Evolutionary conservation across 2,113 vertebrate species (phyloP).

Genomic region (Physeter macrocephalus): DNA sequence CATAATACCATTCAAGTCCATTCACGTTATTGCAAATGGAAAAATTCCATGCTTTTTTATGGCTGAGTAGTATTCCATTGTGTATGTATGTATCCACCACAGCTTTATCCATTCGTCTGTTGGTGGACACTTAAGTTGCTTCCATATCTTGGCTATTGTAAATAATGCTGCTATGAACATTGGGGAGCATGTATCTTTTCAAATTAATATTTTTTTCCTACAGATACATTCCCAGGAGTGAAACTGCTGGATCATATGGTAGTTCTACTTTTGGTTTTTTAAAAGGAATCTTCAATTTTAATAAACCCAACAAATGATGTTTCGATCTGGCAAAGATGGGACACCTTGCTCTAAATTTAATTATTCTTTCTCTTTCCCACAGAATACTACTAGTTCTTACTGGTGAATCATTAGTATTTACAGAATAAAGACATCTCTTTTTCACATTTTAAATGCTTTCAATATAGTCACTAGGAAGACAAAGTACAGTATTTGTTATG

Average conservation of each 20-base stretch:
- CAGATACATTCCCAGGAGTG: neutral
- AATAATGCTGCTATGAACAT: neutral
- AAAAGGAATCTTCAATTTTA: neutral
- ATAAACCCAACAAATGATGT: neutral
- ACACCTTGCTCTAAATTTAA: neutral
- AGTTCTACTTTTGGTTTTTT: neutral
- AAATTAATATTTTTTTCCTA: neutral
- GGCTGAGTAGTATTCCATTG: neutral
- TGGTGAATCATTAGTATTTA: neutral
- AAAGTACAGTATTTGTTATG: neutral
- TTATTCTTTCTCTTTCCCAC: neutral
- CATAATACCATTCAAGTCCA: neutral
- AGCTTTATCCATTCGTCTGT: neutral
- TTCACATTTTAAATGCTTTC: slow-evolving; percentile 6
- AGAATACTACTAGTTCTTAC: neutral
- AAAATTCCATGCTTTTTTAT: neutral
- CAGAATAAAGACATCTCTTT: neutral
- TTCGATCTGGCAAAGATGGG: neutral
- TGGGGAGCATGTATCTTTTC: neutral
- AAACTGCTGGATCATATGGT: neutral
- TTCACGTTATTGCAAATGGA: neutral
- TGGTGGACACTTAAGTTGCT: neutral
- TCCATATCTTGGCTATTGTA: neutral
- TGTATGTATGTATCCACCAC: neutral
- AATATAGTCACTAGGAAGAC: neutral